Percentiles rank a stretch among this genome's conserved stretches.
These are phyloP conservation scores for Hozukius guyotensis DNA, from an alignment of 2,797 vertebrate species.

Conservation along the genomic window DNA sequence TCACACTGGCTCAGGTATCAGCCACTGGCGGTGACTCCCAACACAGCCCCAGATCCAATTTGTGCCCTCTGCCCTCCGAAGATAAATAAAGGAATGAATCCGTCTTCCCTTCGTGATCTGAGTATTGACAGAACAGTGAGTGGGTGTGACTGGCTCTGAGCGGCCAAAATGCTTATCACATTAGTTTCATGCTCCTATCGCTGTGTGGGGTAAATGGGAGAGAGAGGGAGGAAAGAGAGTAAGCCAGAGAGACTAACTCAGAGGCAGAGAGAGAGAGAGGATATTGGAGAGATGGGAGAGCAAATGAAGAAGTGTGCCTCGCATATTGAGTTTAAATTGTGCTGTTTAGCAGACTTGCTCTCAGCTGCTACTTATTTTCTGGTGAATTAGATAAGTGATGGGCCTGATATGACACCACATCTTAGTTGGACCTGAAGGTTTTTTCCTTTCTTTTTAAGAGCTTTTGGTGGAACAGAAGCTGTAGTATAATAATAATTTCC, in stretches of 20 bases:
- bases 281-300: constrained; percentile 38
- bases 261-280: constrained; percentile 18
- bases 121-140: constrained; percentile 66
- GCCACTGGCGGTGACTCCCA: constrained; percentile 50
- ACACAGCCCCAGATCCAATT: constrained; percentile 65
- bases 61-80: constrained; percentile 68
- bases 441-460: constrained; percentile 23
- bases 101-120: constrained; percentile 47
- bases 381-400: constrained; percentile 70
- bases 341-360: constrained; percentile 59
- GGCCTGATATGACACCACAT: constrained; percentile 58
- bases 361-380: constrained; percentile 72
- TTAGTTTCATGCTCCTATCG: constrained; percentile 58
- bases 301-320: constrained; percentile 62
- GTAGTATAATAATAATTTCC: constrained; percentile 38
- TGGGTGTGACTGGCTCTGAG: constrained; percentile 56
- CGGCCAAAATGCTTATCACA: constrained; percentile 55
- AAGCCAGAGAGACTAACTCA: constrained; percentile 23
- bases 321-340: constrained; percentile 70
- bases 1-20: constrained; percentile 61
- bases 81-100: constrained; percentile 72
- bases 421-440: constrained; percentile 47
- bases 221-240: constrained; percentile 17
- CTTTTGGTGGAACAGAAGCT: constrained; percentile 31
- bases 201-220: constrained; percentile 52